Base-by-base conservation (phyloP, 2,888 invertebrate species). In the Archips xylosteana region DNA sequence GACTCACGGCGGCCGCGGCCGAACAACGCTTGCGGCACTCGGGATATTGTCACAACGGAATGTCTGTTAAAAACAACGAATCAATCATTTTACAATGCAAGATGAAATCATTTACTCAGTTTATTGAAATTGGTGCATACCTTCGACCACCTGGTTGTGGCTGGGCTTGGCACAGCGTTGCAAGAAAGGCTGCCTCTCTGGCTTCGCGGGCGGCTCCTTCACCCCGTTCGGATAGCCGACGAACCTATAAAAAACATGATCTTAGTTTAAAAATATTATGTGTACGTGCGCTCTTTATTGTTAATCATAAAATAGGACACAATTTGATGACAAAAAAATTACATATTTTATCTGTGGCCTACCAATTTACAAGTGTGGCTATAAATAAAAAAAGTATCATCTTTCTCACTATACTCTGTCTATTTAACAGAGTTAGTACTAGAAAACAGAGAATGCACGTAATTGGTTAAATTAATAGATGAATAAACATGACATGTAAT, bases 21-120 rank as follows among this genome's bases (percentile, higher is more conserved):
- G 80, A 97, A 97, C 3, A 97, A 88, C 1, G 96, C 95, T 62
- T 96, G 95, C 2, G 97, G 97, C 67, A 97, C 97, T 88, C 96
- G 96, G 0, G 97, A 97, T 82, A 98, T 98, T 78, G 97, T 98
- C 32, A 98, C 97, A 61, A 98, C 97, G 71, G 97, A 97, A 91
- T 98, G 97, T 79, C 97, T 95, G 92, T 87, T 77, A 81, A 79
- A 57, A 13, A 49, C 68, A 10, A 77, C 15, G 15, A 54, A 49
- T n/a, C 6, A 23, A 54, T 15, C 12, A 13, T n/a, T 54, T 49
- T 3, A n/a, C n/a, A 49, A 49, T 49, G n/a, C n/a, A 13, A 6
- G 4, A n/a, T n/a, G 5, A n/a, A 4, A 3, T 49, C 5, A 49
- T n/a, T n/a, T 49, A 49, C n/a, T n/a, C 0, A 23, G 15, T 8